These are phyloP conservation scores for Acrocyrtus sp. DNA, from an alignment of 2,888 invertebrate genomes.

Conservation along the genomic window DNA sequence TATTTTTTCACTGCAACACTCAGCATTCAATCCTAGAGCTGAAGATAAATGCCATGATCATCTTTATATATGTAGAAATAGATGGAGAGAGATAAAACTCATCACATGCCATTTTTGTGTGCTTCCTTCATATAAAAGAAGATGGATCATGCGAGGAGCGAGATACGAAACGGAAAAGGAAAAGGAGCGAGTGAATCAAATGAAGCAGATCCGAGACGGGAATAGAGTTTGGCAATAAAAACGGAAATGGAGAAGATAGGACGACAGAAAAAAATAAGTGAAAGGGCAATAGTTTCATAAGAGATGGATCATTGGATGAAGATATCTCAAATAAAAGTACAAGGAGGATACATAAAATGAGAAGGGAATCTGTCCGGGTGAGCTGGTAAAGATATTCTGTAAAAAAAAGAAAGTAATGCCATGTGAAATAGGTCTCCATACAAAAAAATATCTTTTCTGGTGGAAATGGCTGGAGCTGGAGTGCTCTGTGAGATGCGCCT, in stretches of 20 bases:
- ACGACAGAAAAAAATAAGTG: conserved; percentile 57
- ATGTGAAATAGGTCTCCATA: no score
- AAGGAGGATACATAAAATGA: conserved; percentile 53
- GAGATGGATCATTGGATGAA: conserved; percentile 42
- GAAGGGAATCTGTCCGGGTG: conserved; percentile 46
- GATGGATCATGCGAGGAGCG: no score
- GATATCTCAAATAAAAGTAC: conserved; percentile 41
- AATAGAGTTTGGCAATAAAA: conserved; percentile 62
- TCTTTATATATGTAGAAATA: not conserved
- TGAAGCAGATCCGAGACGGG: conserved; percentile 49
- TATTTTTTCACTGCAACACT: no score
- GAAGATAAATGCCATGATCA: not conserved
- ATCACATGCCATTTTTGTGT: conserved; percentile 6
- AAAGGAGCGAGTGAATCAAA: conserved; percentile 47
- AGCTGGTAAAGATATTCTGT: no score
- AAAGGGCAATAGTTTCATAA: conserved; percentile 58
- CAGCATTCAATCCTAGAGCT: not conserved
- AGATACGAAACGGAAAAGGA: no score
- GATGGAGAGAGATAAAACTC: conserved; percentile 19
- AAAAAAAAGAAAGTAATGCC: no score
- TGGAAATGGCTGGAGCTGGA: no score
- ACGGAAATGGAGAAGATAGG: conserved; percentile 59
- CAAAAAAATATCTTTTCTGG: no score
- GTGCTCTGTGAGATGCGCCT: no score
- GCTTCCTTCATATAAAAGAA: no score